Conservation (phyloP, 2,888 invertebrate species). For the Linnaemya tessellans region DNA sequence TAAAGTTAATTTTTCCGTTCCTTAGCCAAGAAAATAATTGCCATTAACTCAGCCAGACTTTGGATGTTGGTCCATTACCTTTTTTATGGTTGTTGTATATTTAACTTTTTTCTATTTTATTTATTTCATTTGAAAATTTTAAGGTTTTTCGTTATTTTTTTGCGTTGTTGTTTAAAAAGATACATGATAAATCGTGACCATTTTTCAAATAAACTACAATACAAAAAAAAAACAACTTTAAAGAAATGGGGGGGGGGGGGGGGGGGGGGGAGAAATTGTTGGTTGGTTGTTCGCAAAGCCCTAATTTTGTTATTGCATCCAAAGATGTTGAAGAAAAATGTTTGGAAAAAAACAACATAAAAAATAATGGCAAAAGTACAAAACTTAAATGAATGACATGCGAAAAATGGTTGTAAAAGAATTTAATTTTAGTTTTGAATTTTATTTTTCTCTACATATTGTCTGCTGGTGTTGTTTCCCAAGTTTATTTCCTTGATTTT, state of each 20-base stretch:
- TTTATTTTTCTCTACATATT: background rate
- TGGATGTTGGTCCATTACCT: conserved; percentile 28
- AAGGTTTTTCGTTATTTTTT: conserved; percentile 19
- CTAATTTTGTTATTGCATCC: conserved; percentile 49
- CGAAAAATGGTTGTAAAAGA: conserved; percentile 59
- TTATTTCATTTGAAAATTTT: conserved; percentile 18
- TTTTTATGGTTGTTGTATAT: background rate
- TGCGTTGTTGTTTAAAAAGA: conserved; percentile 34
- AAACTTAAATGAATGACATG: conserved; percentile 67
- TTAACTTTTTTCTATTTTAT: background rate
- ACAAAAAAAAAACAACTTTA: background rate
- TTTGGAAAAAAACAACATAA: background rate
- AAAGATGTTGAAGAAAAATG: conserved; percentile 35
- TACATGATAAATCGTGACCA: conserved; percentile 69
- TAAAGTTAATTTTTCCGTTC: conserved; percentile 1
- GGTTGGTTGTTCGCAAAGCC: conserved; percentile 37
- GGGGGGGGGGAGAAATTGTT: conserved; percentile 61
- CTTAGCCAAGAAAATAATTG: conserved; percentile 22
- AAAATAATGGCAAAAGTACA: conserved; percentile 20
- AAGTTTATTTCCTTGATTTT: conserved; percentile 52
- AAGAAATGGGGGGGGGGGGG: conserved; percentile 55
- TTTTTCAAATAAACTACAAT: conserved; percentile 59
- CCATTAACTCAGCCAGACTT: conserved; percentile 5
- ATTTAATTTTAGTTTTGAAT: conserved; percentile 45
- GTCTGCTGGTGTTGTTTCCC: conserved; percentile 3